Base-by-base conservation (phyloP, 2,888 invertebrate species). In the Ochropleura leucogaster region DNA sequence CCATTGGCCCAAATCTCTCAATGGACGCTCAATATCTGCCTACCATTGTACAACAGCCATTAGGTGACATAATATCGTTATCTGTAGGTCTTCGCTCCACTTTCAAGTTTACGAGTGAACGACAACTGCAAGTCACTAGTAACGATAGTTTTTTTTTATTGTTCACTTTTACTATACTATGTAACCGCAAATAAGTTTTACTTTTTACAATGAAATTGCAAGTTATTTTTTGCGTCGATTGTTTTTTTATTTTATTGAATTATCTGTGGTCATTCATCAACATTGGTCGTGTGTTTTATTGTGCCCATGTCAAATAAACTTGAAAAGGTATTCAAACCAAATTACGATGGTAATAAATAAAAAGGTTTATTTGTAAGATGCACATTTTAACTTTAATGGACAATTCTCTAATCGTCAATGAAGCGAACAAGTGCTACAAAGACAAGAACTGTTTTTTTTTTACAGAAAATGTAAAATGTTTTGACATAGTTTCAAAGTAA, bases 1-100 rank as follows among this genome's bases (percentile, higher is more conserved):
- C 18, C 49, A 49, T 49, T 49, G 30, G 30, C 30, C 30, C 30
- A 68, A 57, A 53, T 14, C n/a, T 7, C 42, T 40, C 12, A 80
- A 75, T 64, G 51, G 9, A 18, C 40, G 20, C 20, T 3, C 18
- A 53, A 40, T 64, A 51, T 20, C 18, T 75, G 20, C 8, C 68
- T 46, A 18, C 10, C 47, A 44, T 44, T 69, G 68, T 75, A 42
- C 57, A 64, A 53, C 0, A 68, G 40, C 30, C 57, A 77, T 65
- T 64, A 72, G 30, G 67, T 65, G 83, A 79, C 68, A 80, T 83
- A 79, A 83, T 64, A 55, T 67, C n/a, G 44, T 79, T 62, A 82
- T 82, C 83, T 47, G 44, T 55, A 30, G 59, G 67, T 67, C 18
- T 79, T 68, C 42, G 80, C 4, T 79, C 81, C 14, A 81, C 82